Evolutionary conservation across 1,140 invertebrate genomes (phyloP), one percentile per base, ranked within the genome.

Genomic region (Atta colombica): DNA sequence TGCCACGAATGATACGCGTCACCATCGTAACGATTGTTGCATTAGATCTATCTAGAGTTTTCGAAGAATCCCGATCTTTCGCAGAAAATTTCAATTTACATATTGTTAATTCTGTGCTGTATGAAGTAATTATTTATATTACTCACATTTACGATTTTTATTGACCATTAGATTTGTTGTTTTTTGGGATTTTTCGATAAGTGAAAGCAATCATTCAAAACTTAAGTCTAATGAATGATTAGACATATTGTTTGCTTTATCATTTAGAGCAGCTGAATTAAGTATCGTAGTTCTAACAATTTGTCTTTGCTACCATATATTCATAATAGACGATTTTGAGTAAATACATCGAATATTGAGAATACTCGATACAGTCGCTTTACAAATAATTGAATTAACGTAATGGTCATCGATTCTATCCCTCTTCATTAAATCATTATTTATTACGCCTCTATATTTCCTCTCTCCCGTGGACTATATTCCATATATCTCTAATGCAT

Each of bases 381-480:
- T 21, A 31, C 39, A 72, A 55, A 60, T 72, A 72, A 84, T 84
- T 84, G 31, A 74, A 49, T 84, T 74, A 49, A n/a, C 68, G 25
- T 49, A 74, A 84, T 49, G 55, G 18, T 12, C 25, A 74, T 84
- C 55, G 18, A 84, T 84, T 74, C 55, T 49, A 72, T 74, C 45
- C 25, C 80, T 81, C 77, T 80, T 80, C 49, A 74, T 74, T 74
- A 82, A 82, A n/a, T 12, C 39, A 35, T 82, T 82, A 81, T 58
- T 69, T 81, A 82, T 82, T 82, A 72, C 18, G 10, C 28, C 58
- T n/a, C 55, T 77, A 7, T 18, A 18, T 65, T 12, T 3, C 18
- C 25, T 53, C 1, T 10, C 25, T 12, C 2, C 3, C 5, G 14
- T 18, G 10, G 8, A 8, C n/a, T 69, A 12, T 74, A 21, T 0